A percentile compares a stretch with the other conserved stretches of the same genome.
These are phyloP conservation scores for Ellobium chinense DNA, from an alignment of 2,888 invertebrate genomes.

Conservation along the genomic window DNA sequence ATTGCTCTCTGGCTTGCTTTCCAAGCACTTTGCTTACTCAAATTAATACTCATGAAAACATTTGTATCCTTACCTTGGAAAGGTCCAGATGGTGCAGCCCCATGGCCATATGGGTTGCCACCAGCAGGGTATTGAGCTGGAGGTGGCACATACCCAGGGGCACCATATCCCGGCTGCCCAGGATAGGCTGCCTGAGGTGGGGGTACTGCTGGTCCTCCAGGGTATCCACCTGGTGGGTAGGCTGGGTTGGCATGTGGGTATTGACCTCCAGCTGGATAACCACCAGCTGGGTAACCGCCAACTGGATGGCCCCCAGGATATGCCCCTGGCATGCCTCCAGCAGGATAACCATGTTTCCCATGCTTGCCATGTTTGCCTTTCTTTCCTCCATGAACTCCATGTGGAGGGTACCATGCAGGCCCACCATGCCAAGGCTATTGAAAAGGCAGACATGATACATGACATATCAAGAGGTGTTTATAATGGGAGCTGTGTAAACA, in stretches of 20 bases:
- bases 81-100: conserved; percentile 37
- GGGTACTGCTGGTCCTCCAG: not conserved
- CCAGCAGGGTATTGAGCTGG: conserved; percentile 34
- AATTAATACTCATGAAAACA: not conserved
- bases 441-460: not conserved
- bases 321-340: conserved; percentile 29
- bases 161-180: conserved; percentile 18
- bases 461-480: too few relatives aligned
- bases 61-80: conserved; percentile 16
- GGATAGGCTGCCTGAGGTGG: conserved; percentile 4
- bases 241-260: conserved; percentile 23
- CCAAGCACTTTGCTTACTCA: too few relatives aligned
- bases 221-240: conserved; percentile 29
- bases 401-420: conserved; percentile 31
- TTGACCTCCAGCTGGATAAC: conserved; percentile 26
- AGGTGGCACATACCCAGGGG: conserved; percentile 8
- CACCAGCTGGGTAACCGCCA: conserved; percentile 23
- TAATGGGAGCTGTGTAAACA: too few relatives aligned
- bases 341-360: conserved; percentile 38
- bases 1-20: too few relatives aligned
- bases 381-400: not conserved
- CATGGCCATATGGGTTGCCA: conserved; percentile 41
- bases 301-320: conserved; percentile 19
- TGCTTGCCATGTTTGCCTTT: conserved; percentile 7
- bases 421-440: conserved; percentile 48